These are phyloP conservation scores for Orchestes rusci DNA, from an alignment of 2,888 invertebrate genomes.

Conservation along the genomic window DNA sequence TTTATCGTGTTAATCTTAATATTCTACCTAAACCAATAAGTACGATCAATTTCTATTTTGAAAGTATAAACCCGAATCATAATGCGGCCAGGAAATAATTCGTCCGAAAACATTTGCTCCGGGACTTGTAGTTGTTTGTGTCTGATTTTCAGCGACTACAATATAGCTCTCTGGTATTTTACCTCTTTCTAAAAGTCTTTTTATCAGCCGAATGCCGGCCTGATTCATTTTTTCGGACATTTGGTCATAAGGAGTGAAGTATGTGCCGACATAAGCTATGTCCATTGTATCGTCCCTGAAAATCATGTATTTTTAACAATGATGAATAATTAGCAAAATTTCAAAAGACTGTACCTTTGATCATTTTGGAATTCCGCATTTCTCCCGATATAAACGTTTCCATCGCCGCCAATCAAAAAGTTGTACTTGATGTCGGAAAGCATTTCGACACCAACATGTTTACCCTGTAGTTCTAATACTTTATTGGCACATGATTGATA, in stretches of 20 bases:
- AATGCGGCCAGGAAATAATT: conserved; percentile 49
- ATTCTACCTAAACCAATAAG: too few species aligned
- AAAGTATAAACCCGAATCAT: conserved; percentile 23
- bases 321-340: background rate
- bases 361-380: conserved; percentile 33
- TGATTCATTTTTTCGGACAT: conserved; percentile 44
- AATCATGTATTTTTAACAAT: background rate
- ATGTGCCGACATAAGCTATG: conserved; percentile 17
- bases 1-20: too few species aligned
- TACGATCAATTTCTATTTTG: too few species aligned
- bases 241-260: conserved; percentile 33
- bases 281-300: conserved; percentile 14
- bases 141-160: conserved; percentile 50
- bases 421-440: conserved; percentile 46
- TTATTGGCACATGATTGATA: conserved; percentile 45
- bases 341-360: conserved; percentile 8
- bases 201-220: conserved; percentile 43
- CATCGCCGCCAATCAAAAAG: conserved; percentile 63
- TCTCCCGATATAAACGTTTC: conserved; percentile 66
- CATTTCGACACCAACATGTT: conserved; percentile 28
- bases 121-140: conserved; percentile 45
- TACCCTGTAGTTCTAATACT: conserved; percentile 45
- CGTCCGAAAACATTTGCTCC: conserved; percentile 46
- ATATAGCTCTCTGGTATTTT: conserved; percentile 45
- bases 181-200: conserved; percentile 41